Conservation (phyloP, 2,113 vertebrate species). For the Eretmochelys imbricata region DNA sequence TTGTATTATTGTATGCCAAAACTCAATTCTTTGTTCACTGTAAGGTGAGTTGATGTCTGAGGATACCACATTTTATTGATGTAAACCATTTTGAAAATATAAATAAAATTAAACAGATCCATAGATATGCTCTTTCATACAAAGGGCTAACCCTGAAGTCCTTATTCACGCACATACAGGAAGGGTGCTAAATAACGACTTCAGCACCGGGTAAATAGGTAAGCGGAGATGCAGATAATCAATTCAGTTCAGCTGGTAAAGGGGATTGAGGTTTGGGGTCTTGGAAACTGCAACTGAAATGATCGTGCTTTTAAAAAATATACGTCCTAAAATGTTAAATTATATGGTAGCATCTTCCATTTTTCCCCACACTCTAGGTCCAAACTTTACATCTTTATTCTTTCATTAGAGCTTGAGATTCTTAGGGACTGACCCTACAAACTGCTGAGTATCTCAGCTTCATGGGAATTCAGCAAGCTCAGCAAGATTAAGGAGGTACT, state of each 20-base stretch:
- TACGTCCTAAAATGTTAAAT: not conserved
- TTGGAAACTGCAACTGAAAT: conserved; percentile 27
- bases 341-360: not conserved
- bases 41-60: not conserved
- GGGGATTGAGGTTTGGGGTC: not conserved
- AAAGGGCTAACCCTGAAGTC: not conserved
- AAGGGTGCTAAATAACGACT: not conserved
- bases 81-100: not conserved
- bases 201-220: not conserved
- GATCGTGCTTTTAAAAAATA: conserved; percentile 24
- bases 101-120: not conserved
- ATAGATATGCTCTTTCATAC: not conserved
- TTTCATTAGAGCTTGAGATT: fast-evolving
- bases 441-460: not conserved
- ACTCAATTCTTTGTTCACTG: not conserved
- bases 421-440: fast-evolving
- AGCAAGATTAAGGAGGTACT: not conserved
- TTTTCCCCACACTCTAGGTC: fast-evolving
- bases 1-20: not conserved
- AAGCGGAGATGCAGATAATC: not conserved
- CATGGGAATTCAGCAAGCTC: not conserved
- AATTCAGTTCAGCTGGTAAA: not conserved
- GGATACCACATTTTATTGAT: not conserved
- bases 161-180: not conserved
- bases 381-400: not conserved